Conservation (phyloP, 2,888 invertebrate genomes). For the Coremacera marginata region DNA sequence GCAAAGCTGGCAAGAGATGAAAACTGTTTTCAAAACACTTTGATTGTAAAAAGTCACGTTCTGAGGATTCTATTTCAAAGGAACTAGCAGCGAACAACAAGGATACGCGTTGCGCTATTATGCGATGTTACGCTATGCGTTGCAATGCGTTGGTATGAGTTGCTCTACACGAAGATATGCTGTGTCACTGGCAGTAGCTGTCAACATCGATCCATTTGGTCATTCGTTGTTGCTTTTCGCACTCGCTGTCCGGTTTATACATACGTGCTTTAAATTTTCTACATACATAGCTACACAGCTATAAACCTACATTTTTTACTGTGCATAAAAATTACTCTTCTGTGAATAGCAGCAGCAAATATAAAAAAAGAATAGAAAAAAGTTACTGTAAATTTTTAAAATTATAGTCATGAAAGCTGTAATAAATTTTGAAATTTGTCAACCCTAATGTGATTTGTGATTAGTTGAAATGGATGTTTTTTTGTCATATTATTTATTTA, state of each 20-base stretch:
- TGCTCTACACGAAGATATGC: background rate
- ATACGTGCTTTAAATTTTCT: no score
- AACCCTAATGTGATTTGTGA: background rate
- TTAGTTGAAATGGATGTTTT: background rate
- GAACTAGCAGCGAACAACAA: background rate
- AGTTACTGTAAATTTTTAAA: background rate
- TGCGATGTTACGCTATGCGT: background rate
- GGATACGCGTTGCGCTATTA: background rate
- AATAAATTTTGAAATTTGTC: no score
- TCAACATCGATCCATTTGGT: no score
- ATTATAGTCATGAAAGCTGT: background rate
- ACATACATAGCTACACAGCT: no score
- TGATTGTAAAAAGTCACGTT: slow-evolving; percentile 29
- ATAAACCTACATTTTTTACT: no score
- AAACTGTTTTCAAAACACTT: background rate
- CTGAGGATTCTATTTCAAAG: slow-evolving; percentile 11
- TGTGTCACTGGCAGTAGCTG: background rate
- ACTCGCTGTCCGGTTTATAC: no score
- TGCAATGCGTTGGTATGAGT: background rate
- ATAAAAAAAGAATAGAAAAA: no score
- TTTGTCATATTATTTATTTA: background rate
- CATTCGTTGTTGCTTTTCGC: no score
- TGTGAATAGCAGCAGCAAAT: no score
- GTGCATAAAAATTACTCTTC: no score
- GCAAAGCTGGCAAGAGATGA: background rate